Percentiles rank a stretch among this genome's conserved stretches.
phyloP scores from a whole-genome alignment of 2,797 vertebrate species.

The Gallinago stenura region DNA sequence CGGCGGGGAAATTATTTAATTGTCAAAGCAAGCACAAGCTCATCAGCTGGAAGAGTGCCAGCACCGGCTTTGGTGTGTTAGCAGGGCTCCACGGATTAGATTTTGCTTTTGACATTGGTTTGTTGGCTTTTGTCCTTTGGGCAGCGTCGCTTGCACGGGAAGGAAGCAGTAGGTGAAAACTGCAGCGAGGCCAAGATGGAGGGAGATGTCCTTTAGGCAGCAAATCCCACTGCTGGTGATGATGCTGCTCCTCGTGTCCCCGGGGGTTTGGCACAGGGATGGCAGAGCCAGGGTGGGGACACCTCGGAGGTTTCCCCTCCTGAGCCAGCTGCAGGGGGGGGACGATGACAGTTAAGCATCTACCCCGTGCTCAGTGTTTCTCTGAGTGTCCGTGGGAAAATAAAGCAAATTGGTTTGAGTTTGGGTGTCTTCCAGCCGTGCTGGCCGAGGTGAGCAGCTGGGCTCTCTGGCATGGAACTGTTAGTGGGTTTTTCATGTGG shows the following conservation, averaged over 20 bases:
- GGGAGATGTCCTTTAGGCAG: background rate
- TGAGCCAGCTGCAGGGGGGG: background rate
- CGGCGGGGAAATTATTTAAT: background rate
- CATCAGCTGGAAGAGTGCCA: background rate
- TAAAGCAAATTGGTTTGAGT: background rate
- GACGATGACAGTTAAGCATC: background rate
- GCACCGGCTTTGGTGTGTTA: rapidly evolving
- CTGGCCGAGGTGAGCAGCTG: background rate
- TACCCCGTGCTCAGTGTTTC: background rate
- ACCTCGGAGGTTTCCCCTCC: background rate
- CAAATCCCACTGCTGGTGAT: rapidly evolving
- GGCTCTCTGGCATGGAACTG: rapidly evolving
- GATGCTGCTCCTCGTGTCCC: rapidly evolving
- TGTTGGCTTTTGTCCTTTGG: background rate
- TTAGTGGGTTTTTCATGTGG: background rate
- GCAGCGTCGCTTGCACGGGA: rapidly evolving
- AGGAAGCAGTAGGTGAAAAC: background rate
- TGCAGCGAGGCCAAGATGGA: background rate
- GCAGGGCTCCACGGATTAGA: background rate
- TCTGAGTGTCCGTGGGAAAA: background rate
- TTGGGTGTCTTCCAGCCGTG: background rate
- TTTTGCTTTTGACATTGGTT: slow-evolving; percentile 17
- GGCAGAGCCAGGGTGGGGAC: rapidly evolving
- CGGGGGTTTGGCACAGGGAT: rapidly evolving
- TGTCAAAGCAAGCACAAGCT: background rate